Evolutionary conservation across 2,113 vertebrate species (phyloP).

Genomic region (Athene cunicularia): DNA sequence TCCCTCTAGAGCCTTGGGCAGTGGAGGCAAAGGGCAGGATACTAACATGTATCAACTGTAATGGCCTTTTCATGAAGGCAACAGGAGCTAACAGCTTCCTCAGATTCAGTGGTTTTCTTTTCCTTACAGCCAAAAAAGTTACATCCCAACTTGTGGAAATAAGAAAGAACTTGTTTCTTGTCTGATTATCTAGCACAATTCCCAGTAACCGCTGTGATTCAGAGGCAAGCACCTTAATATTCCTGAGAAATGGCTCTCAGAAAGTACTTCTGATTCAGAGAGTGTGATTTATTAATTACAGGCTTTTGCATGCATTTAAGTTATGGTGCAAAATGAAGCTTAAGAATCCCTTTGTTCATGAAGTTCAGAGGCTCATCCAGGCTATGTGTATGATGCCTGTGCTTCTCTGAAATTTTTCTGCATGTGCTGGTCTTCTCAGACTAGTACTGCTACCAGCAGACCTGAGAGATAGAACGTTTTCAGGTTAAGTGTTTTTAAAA

Average conservation of each 20-base stretch:
- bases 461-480: not conserved
- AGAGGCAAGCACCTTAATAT: not conserved
- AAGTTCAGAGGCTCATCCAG: not conserved
- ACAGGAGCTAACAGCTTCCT: not conserved
- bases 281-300: slow-evolving; percentile 32
- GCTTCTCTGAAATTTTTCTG: not conserved
- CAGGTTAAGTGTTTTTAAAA: not conserved
- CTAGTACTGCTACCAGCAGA: not conserved
- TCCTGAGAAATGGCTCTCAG: not conserved
- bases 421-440: not conserved
- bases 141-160: not conserved
- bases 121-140: not conserved
- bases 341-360: not conserved
- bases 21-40: not conserved
- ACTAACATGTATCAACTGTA: not conserved
- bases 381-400: not conserved
- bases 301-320: not conserved
- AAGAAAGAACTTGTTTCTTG: slow-evolving; percentile 17
- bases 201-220: slow-evolving; percentile 12
- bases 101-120: not conserved
- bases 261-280: slow-evolving; percentile 30
- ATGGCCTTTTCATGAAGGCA: not conserved
- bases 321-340: not conserved
- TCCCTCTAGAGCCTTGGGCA: not conserved
- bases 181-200: not conserved